phyloP scores from a whole-genome alignment of 2,888 invertebrate genomes.

The Drosophila prolongata region DNA sequence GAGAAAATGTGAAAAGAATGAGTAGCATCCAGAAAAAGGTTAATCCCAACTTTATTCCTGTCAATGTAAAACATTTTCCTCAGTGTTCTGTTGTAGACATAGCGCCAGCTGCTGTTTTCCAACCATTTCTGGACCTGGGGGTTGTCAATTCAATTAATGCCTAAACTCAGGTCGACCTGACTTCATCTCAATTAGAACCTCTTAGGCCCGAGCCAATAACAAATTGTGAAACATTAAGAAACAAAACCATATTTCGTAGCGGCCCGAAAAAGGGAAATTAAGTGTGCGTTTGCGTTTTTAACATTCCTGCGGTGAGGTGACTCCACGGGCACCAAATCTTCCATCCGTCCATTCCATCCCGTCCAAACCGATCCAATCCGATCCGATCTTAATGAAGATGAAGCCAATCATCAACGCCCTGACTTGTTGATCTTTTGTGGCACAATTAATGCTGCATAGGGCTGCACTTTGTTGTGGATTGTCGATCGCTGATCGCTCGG shows the following conservation, averaged over 20 bases:
- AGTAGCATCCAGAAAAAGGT: too few species aligned
- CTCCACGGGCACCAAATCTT: constrained; percentile 2
- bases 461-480: constrained; percentile 66
- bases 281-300: constrained; percentile 38
- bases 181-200: constrained; percentile 71
- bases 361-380: constrained; percentile 14
- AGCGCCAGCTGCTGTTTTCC: constrained; percentile 69
- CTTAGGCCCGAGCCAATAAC: constrained; percentile 57
- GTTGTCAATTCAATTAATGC: constrained; percentile 76
- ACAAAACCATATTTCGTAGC: constrained; percentile 58
- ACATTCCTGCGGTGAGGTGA: constrained; percentile 46
- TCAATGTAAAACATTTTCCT: not conserved
- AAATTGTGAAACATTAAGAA: constrained; percentile 67
- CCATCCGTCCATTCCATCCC: constrained; percentile 10
- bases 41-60: too few species aligned
- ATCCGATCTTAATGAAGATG: constrained; percentile 58
- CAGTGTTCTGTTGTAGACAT: constrained; percentile 47
- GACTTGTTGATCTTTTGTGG: constrained; percentile 78
- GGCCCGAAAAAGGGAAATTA: constrained; percentile 16
- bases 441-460: constrained; percentile 73
- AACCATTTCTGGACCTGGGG: constrained; percentile 26
- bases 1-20: too few species aligned
- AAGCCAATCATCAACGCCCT: constrained; percentile 78
- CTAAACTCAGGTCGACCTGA: constrained; percentile 38
- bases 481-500: constrained; percentile 55